Percentiles rank a stretch among this genome's conserved stretches.
Conservation (phyloP, 1,140 invertebrate genomes). For the Procambarus virginalis region DNA sequence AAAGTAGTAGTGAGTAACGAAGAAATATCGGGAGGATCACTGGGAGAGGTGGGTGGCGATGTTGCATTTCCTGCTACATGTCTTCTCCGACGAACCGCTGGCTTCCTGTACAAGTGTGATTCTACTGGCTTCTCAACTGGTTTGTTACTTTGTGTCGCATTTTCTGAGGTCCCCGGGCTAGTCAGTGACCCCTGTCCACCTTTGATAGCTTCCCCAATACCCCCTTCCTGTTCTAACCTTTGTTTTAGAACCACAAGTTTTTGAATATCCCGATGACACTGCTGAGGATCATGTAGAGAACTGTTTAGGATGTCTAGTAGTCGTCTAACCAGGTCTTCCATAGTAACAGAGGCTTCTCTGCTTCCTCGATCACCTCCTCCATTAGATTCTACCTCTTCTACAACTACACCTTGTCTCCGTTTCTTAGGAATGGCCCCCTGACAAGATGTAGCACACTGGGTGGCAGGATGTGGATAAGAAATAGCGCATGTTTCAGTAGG, state of each 20-base stretch:
- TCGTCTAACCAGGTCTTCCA: constrained; percentile 55
- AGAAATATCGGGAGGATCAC: constrained; percentile 43
- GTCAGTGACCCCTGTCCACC: background rate
- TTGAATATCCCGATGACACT: constrained; percentile 56
- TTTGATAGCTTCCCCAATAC: constrained; percentile 16
- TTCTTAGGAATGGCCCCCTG: constrained; percentile 62
- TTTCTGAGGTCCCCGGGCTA: background rate
- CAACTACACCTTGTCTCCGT: constrained; percentile 40
- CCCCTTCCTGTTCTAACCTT: constrained; percentile 58
- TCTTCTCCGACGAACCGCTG: constrained; percentile 51
- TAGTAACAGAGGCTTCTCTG: constrained; percentile 40
- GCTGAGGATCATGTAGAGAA: constrained; percentile 58
- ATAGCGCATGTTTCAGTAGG: constrained; percentile 29
- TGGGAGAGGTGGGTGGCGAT: constrained; percentile 41
- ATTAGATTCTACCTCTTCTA: constrained; percentile 29
- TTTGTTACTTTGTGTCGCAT: background rate
- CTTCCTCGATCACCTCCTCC: background rate
- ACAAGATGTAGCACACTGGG: constrained; percentile 21
- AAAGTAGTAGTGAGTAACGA: constrained; percentile 48
- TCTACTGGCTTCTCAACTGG: constrained; percentile 9
- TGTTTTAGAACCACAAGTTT: constrained; percentile 54
- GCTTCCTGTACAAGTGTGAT: constrained; percentile 46
- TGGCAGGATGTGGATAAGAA: background rate
- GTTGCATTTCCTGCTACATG: constrained; percentile 50
- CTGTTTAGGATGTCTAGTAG: constrained; percentile 53